These are phyloP conservation scores for Salvelinus alpinus DNA, from an alignment of 2,113 vertebrate genomes.

Conservation along the genomic window DNA sequence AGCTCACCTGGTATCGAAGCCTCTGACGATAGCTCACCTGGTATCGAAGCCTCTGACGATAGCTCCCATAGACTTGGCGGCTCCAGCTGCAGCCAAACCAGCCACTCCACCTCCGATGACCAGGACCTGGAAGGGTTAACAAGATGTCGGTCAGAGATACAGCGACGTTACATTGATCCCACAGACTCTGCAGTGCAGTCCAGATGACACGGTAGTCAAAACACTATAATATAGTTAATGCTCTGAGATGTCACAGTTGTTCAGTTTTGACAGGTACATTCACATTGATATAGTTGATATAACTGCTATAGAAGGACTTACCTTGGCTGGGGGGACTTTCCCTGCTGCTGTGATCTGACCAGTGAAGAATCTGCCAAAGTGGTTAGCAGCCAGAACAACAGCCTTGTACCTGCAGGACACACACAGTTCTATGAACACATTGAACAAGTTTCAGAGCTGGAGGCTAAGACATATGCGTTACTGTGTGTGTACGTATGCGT, in stretches of 20 bases:
- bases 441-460: too few relatives aligned
- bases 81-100: slow-evolving; percentile 78
- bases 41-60: slow-evolving; percentile 80
- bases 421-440: not conserved
- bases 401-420: slow-evolving; percentile 66
- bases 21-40: slow-evolving; percentile 53
- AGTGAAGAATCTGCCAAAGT: slow-evolving; percentile 75
- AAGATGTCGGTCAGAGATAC: not conserved
- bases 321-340: slow-evolving; percentile 76
- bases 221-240: not conserved
- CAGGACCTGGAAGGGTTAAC: slow-evolving; percentile 63
- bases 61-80: slow-evolving; percentile 83
- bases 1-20: too few relatives aligned
- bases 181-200: not conserved
- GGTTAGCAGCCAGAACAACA: slow-evolving; percentile 69
- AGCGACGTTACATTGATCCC: not conserved
- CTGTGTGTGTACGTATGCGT: slow-evolving; percentile 37
- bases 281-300: too few relatives aligned
- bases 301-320: slow-evolving; percentile 20
- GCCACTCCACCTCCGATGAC: slow-evolving; percentile 82
- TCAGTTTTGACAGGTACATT: not conserved
- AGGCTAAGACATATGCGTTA: not conserved
- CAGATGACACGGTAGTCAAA: not conserved
- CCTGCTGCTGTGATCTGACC: slow-evolving; percentile 74
- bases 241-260: not conserved